Evolutionary conservation across 2,113 vertebrate genomes (phyloP), one percentile per base, ranked within the genome.

Genomic region (Calyptomena viridis): DNA sequence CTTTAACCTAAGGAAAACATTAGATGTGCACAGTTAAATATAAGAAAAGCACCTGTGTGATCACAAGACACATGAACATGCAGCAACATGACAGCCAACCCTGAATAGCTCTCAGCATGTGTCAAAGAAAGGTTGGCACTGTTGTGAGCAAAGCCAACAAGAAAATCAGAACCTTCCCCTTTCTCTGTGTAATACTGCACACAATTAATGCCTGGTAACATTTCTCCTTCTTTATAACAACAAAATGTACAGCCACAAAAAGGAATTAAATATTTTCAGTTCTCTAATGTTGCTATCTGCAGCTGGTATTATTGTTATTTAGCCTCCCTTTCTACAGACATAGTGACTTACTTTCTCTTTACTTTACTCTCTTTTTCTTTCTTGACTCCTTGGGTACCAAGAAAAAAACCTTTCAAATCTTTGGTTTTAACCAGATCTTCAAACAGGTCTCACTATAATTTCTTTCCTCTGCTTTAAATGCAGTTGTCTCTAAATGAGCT

Each of bases 1-100:
- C 99, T 95, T 98, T 98, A 75, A 98, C 96, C 98, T 98, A 94
- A 83, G 62, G 33, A 93, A 86, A 72, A 77, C 11, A 89, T 72
- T 37, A 62, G 28, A 82, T 31, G 13, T 33, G 27, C 59, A 52
- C 33, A 64, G 40, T 72, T 86, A 91, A 33, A 31, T 11, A 49
- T n/a, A 66, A 53, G 44, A 53, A 82, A 73, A 90, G 37, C 50
- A 55, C 27, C 55, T 33, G 35, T 53, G 47, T 69, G 79, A 67
- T 44, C 60, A 81, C 17, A 47, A 59, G 78, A 89, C 66, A 68
- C 27, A 5, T 1, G 6, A 63, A 74, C 8, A 16, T 2, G 10
- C 31, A 82, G 49, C 42, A 88, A 68, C 23, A 20, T 35, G 59
- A 27, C 62, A 71, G 85, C 46, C 71, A 88, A 11, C 28, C n/a